These are phyloP conservation scores for Luidia sarsii DNA, from an alignment of 53 echinoderm and acorn worm genomes.

Conservation along the genomic window DNA sequence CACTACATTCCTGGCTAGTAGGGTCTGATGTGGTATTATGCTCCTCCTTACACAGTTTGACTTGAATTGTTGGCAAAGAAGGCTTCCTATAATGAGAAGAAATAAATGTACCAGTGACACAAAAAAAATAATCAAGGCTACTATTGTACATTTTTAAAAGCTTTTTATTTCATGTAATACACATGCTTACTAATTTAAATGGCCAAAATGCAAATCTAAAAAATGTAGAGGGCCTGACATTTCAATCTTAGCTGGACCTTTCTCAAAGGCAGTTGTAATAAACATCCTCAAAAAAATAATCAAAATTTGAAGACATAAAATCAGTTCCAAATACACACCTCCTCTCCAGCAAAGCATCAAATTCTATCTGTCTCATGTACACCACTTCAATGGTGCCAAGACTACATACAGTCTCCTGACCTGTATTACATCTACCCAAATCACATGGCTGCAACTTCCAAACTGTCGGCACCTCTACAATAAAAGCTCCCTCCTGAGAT, in stretches of 20 bases:
- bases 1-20: conserved; percentile 23
- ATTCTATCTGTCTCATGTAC: conserved; percentile 67
- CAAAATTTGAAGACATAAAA: too few species aligned
- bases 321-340: too few species aligned
- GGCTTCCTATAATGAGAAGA: conserved; percentile 31
- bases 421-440: conserved; percentile 17
- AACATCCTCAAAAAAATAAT: too few species aligned
- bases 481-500: conserved; percentile 54
- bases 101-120: too few species aligned
- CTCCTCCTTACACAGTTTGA: conserved; percentile 69
- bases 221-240: too few species aligned
- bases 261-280: too few species aligned
- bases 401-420: conserved; percentile 54
- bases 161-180: too few species aligned
- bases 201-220: too few species aligned
- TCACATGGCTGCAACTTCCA: conserved; percentile 62
- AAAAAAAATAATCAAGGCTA: too few species aligned
- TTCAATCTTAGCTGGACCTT: too few species aligned
- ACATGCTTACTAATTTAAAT: too few species aligned
- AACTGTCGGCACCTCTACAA: conserved; percentile 73
- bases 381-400: conserved; percentile 77
- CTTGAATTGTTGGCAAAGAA: conserved; percentile 66
- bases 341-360: conserved; percentile 59
- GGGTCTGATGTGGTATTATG: conserved; percentile 25
- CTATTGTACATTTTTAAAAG: too few species aligned